Conservation (phyloP, 1,140 invertebrate genomes). For the Calliphora vicina region DNA sequence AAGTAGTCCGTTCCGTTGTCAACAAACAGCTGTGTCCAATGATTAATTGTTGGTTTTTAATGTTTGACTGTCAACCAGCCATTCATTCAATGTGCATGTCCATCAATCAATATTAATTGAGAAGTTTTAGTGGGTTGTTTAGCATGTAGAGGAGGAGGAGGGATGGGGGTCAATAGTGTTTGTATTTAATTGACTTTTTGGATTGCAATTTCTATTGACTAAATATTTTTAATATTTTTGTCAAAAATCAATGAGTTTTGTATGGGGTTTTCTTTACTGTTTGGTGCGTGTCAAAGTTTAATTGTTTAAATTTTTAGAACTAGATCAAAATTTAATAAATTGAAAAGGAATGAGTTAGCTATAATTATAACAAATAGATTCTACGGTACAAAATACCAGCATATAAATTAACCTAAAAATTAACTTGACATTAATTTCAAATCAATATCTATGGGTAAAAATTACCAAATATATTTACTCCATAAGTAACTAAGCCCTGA, state of each 20-base stretch:
- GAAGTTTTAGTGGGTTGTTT: background rate
- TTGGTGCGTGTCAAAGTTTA: background rate
- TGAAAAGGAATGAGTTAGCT: no score
- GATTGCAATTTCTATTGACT: background rate
- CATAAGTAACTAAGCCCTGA: no score
- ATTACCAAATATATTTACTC: no score
- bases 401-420: no score
- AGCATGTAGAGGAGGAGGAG: background rate
- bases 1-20: slow-evolving; percentile 2
- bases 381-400: no score
- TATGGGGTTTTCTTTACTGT: background rate
- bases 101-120: background rate
- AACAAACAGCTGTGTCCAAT: background rate
- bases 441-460: no score
- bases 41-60: background rate
- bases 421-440: no score
- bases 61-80: background rate
- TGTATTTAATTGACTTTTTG: background rate
- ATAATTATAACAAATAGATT: no score
- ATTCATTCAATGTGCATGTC: background rate
- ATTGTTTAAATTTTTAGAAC: background rate
- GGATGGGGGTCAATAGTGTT: background rate
- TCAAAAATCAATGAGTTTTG: background rate
- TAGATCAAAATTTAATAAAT: no score
- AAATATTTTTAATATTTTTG: background rate